These are phyloP conservation scores for Sebastes baramenuke DNA, from an alignment of 2,797 vertebrate species.

Conservation along the genomic window DNA sequence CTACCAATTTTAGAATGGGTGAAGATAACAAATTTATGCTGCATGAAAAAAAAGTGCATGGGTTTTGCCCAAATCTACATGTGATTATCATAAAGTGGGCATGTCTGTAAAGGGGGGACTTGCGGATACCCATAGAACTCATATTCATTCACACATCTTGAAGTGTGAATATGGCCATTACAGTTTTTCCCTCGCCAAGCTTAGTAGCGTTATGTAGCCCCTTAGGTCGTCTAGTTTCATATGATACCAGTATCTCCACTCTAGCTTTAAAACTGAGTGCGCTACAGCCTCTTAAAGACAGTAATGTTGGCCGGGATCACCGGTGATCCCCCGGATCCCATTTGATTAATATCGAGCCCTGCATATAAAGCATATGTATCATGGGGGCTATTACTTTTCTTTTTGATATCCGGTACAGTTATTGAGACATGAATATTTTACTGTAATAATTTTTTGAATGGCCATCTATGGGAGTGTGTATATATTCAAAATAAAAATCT, in stretches of 20 bases:
- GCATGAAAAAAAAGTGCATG: too few species aligned
- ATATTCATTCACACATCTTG: too few species aligned
- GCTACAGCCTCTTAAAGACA: background rate
- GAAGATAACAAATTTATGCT: too few species aligned
- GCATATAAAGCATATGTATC: background rate
- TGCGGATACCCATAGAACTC: too few species aligned
- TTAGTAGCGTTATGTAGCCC: background rate
- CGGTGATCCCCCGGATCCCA: too few species aligned
- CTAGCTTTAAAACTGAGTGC: background rate
- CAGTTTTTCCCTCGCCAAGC: background rate
- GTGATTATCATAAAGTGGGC: too few species aligned
- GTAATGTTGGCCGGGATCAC: background rate
- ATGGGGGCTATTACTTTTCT: background rate
- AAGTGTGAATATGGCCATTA: background rate
- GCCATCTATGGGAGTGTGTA: background rate
- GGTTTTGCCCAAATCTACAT: too few species aligned
- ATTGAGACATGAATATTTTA: background rate
- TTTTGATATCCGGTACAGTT: too few species aligned
- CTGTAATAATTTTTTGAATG: background rate
- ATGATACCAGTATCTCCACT: background rate
- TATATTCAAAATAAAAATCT: background rate
- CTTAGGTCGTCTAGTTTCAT: background rate
- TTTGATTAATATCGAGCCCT: background rate
- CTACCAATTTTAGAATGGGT: too few species aligned
- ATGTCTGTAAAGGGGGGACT: too few species aligned